phyloP scores from a whole-genome alignment of 2,888 invertebrate genomes.

The Agrotis puta region DNA sequence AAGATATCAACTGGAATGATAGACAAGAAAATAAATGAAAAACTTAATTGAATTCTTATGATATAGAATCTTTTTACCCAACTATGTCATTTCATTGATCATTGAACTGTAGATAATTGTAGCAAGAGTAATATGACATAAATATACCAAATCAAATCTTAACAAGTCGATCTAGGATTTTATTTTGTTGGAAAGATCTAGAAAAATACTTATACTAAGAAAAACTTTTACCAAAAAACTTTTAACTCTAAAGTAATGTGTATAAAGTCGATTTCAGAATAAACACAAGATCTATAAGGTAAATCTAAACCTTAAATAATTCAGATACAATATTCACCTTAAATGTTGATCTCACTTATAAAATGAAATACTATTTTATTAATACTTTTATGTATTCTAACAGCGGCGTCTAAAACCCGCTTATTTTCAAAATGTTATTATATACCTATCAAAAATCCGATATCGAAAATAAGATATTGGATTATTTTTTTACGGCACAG shows the following conservation, averaged over 20 bases:
- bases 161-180: background rate
- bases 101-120: conserved; percentile 27
- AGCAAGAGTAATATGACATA: conserved; percentile 1
- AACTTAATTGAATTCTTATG: conserved; percentile 24
- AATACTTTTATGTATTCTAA: background rate
- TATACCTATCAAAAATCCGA: background rate
- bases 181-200: background rate
- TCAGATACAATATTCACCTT: too few relatives aligned
- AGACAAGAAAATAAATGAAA: conserved; percentile 29
- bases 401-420: background rate
- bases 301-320: too few relatives aligned
- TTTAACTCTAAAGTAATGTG: background rate
- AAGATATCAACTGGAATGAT: background rate
- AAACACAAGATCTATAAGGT: background rate
- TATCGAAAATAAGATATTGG: background rate
- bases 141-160: conserved; percentile 9
- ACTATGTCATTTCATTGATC: conserved; percentile 37
- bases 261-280: background rate
- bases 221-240: too few relatives aligned
- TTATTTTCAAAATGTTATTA: conserved; percentile 9
- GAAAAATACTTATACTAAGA: background rate
- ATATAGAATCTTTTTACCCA: background rate
- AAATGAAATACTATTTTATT: background rate
- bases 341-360: background rate
- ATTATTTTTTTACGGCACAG: background rate